These are phyloP conservation scores for Eupelmus urozonus DNA, from an alignment of 2,888 invertebrate species.

Conservation along the genomic window DNA sequence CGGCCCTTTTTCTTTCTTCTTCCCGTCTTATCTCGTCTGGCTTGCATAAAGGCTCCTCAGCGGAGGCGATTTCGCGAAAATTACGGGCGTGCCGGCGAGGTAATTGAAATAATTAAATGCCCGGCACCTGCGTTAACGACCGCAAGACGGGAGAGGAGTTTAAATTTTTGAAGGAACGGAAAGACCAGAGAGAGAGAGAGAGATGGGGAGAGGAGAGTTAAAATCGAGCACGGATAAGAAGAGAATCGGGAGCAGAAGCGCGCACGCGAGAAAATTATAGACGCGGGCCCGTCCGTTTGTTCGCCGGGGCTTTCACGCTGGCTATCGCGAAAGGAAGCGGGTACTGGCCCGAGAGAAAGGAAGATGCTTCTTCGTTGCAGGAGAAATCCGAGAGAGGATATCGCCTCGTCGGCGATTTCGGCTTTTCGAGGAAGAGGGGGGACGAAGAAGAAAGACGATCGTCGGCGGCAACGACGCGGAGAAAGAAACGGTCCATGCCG, in stretches of 20 bases:
- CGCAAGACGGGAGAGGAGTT: background rate
- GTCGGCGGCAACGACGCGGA: background rate
- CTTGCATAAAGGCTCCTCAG: background rate
- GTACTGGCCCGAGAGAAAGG: constrained; percentile 18
- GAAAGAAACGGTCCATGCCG: background rate
- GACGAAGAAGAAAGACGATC: background rate
- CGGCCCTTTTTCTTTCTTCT: background rate
- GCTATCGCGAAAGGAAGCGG: background rate
- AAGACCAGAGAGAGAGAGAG: background rate
- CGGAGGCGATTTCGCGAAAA: constrained; percentile 32
- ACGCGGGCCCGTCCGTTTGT: too few species aligned
- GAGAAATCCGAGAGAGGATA: constrained; percentile 3
- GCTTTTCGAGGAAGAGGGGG: background rate
- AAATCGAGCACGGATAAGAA: too few species aligned
- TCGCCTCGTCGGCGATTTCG: background rate
- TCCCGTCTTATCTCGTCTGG: background rate
- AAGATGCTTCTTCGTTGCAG: constrained; percentile 5
- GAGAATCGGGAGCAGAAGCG: constrained; percentile 20
- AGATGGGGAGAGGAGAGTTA: too few species aligned
- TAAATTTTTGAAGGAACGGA: constrained; percentile 3
- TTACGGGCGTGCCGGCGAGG: constrained; percentile 23
- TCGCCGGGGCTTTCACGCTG: constrained; percentile 19
- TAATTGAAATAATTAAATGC: constrained; percentile 50
- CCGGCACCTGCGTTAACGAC: constrained; percentile 31
- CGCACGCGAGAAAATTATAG: constrained; percentile 47